phyloP scores from a whole-genome alignment of 2,888 invertebrate genomes.

The Diabrotica balteata region DNA sequence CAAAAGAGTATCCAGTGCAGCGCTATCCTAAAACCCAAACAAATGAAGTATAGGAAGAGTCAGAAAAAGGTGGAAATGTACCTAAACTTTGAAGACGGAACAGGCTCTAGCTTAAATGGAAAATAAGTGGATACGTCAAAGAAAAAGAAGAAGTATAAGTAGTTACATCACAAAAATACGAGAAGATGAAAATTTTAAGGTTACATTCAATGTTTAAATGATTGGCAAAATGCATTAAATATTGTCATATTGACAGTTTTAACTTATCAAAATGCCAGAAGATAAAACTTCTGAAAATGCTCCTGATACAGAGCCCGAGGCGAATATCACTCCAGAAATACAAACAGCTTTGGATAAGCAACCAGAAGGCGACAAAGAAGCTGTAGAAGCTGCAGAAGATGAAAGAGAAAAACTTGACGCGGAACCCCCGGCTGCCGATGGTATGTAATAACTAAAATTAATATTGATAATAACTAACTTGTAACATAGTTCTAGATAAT shows the following conservation, averaged over 20 bases:
- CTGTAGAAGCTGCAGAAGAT: neutral
- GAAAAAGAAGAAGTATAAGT: no score
- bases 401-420: conserved; percentile 3
- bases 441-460: neutral
- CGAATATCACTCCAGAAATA: neutral
- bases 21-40: no score
- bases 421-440: conserved; percentile 1
- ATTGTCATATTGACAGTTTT: conserved; percentile 7
- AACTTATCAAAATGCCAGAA: conserved; percentile 6
- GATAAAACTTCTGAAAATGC: neutral
- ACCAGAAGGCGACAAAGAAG: neutral
- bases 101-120: no score
- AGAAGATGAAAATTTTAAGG: no score
- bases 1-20: no score
- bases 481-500: no score
- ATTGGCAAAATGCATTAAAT: neutral
- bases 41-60: no score
- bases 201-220: neutral
- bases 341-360: neutral
- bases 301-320: neutral
- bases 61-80: no score
- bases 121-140: no score
- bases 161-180: no score
- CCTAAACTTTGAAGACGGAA: no score
- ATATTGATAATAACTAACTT: no score